Evolutionary conservation across 2,797 vertebrate genomes (phyloP), one percentile per base, ranked within the genome.

Genomic region (Hypotaenidia philippensis): DNA sequence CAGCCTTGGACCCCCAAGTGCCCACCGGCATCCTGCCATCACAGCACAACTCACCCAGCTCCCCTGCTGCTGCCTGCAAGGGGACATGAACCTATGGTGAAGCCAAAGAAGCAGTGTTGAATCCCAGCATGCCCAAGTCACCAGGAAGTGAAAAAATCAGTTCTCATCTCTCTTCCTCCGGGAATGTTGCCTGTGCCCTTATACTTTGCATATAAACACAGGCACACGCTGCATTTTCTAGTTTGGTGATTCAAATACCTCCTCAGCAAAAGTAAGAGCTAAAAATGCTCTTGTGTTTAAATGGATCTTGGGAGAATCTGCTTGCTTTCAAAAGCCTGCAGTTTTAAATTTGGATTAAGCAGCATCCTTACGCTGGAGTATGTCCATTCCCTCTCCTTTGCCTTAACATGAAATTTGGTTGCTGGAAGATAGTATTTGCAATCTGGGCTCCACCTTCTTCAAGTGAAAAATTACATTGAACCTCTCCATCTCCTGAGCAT

Each of bases 11-110:
- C 34, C 12, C 40, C 19, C 2, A 2, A 45, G 9, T 11, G 11
- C 52, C 22, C 13, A n/a, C 16, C 29, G 71, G 19, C 49, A 87
- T 17, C 52, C 74, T 64, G 29, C 8, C 66, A 34, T 44, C 19
- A 13, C 0, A 3, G 12, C 13, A 52, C 2, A 3, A 25, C 16
- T 16, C 10, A 2, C 25, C 12, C 29, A 65, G 53, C 6, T 19
- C 11, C 25, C 55, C 29, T 12, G 32, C 8, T 69, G 40, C 36
- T 53, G 63, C 36, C 85, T 56, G 10, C 32, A 60, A 56, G 27
- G 32, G 36, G 31, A 36, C 45, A 57, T 57, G 23, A 60, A 55
- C 10, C 16, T 25, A 13, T 8, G 26, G 25, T 18, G 49, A 66
- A 82, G 45, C 32, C 41, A n/a, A 66, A 86, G n/a, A 38, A 56